Evolutionary conservation across 2,797 vertebrate species (phyloP), one percentile per base, ranked within the genome.

Genomic region (Agapornis canus): DNA sequence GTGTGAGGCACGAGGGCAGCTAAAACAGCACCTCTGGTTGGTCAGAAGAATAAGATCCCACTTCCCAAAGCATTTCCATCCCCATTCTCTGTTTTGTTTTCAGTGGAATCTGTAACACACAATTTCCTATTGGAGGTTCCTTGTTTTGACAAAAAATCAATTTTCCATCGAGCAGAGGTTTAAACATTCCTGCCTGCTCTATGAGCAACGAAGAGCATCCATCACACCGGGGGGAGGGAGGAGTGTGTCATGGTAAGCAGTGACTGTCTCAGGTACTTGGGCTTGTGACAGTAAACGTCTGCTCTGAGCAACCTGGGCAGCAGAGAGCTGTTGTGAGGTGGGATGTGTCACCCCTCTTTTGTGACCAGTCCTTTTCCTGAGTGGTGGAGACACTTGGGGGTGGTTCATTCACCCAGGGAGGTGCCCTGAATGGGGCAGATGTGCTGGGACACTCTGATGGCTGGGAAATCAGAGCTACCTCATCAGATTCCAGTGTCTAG

Each of bases 101-200:
- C 72, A 9, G 1, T 81, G 89, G 75, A 86, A 78, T 51, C 10
- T 11, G 10, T 77, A 59, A 92, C 42, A 68, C 61, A 81, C 71
- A 75, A 75, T 64, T 92, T 93, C 70, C 70, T 65, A 56, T 3
- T 4, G 7, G 70, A 89, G 40, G 27, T 81, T 88, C 93, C 69
- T 66, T 49, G n/a, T 81, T 92, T 75, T 89, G 92, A 90, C 73
- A 77, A 83, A 92, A 95, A 59, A 86, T 81, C 42, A 14, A 70
- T 81, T 94, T 82, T 68, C 25, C 49, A 60, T 71, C 71, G 77
- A 78, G 45, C 32, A 83, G 57, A 17, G 81, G 81, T 78, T 93
- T 60, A 81, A 68, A 73, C 52, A 89, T 83, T 94, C 90, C 65
- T 90, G 40, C 47, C 57, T 75, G 37, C 52, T 83, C 27, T 32